Percentiles rank a stretch among this genome's conserved stretches.
phyloP scores from a whole-genome alignment of 2,888 invertebrate genomes.

The Lepidochrysops patricia region DNA sequence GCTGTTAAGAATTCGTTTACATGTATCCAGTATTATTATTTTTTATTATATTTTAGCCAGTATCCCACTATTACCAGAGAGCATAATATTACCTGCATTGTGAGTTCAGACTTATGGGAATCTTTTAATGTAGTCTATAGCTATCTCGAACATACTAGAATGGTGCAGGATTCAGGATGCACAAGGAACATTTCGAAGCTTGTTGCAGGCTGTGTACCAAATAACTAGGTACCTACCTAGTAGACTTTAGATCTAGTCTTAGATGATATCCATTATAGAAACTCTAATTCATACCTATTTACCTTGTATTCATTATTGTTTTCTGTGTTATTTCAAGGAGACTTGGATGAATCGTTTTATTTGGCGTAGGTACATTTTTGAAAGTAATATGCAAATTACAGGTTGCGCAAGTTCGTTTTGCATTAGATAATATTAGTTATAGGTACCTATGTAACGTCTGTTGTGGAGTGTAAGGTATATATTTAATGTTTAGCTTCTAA shows the following conservation, averaged over 20 bases:
- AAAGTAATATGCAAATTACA: constrained; percentile 7
- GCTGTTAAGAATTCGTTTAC: neutral
- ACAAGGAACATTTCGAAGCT: neutral
- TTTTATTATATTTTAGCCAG: too few relatives aligned
- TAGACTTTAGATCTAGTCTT: too few relatives aligned
- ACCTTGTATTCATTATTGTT: too few relatives aligned
- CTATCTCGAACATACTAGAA: neutral
- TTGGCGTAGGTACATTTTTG: neutral
- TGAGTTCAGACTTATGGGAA: neutral
- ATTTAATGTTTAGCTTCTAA: neutral
- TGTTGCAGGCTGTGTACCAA: neutral
- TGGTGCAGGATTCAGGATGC: neutral
- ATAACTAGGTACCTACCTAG: too few relatives aligned
- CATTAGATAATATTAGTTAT: neutral
- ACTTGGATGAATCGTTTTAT: neutral
- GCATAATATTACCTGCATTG: neutral
- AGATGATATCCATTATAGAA: too few relatives aligned
- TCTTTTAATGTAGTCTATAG: neutral
- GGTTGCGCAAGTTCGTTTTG: constrained; percentile 1
- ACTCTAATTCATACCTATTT: too few relatives aligned
- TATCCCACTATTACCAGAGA: neutral
- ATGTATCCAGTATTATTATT: neutral
- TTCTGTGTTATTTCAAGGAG: constrained; percentile 1
- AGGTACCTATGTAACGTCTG: neutral
- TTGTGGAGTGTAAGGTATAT: neutral